A percentile compares a stretch with the other conserved stretches of the same genome.
phyloP scores from a whole-genome alignment of 2,113 vertebrate genomes.

The Typhlomys cinereus region DNA sequence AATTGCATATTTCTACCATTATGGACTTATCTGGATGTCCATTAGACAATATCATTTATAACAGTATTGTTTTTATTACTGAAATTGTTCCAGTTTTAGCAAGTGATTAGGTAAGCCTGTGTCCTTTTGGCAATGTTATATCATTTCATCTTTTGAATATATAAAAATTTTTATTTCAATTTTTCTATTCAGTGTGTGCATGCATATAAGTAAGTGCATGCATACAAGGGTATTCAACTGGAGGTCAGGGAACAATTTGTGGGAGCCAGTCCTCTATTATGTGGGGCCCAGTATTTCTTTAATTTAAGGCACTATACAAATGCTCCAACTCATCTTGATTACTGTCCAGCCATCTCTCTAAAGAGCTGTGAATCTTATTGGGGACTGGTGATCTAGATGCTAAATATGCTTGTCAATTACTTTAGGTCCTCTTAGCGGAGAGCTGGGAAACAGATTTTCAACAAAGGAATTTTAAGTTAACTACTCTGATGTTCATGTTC shows the following conservation, averaged over 20 bases:
- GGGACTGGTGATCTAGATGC: not conserved
- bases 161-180: too few species aligned
- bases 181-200: too few species aligned
- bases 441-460: not conserved
- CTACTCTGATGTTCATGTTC: slow-evolving; percentile 35
- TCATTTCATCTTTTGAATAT: not conserved
- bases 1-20: slow-evolving; percentile 12
- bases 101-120: not conserved
- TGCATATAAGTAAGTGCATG: too few species aligned
- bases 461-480: not conserved
- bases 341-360: not conserved
- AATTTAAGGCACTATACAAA: not conserved
- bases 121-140: not conserved
- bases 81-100: not conserved
- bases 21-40: not conserved
- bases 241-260: too few species aligned
- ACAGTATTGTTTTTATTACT: not conserved
- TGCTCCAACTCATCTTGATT: not conserved
- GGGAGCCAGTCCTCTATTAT: too few species aligned
- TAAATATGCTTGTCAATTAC: not conserved
- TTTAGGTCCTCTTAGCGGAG: not conserved
- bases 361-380: not conserved
- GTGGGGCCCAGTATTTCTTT: not conserved
- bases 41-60: too few species aligned
- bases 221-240: too few species aligned